These are phyloP conservation scores for Ligdia adustata DNA, from an alignment of 2,888 invertebrate species.

Conservation along the genomic window DNA sequence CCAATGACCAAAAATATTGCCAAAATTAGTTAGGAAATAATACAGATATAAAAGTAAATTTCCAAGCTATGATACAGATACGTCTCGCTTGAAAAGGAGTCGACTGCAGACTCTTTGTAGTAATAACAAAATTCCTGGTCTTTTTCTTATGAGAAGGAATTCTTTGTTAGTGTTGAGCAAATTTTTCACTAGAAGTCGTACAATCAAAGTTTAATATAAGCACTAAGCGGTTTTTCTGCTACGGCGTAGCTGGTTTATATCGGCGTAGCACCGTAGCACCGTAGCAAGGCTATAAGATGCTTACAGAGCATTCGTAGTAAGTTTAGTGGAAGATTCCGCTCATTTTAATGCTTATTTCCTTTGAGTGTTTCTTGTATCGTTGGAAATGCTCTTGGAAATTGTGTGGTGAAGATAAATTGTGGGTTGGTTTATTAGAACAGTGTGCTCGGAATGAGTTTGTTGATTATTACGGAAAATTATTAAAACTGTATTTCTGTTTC, in stretches of 20 bases:
- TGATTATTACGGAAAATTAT: no score
- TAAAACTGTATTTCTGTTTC: no score
- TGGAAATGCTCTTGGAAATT: constrained; percentile 21
- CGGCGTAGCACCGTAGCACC: constrained; percentile 28
- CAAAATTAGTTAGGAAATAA: no score
- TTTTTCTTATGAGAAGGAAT: background rate
- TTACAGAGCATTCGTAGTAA: constrained; percentile 32
- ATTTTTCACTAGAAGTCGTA: constrained; percentile 46
- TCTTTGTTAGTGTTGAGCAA: constrained; percentile 41
- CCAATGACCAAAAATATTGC: no score
- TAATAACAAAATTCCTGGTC: background rate
- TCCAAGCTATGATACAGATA: no score
- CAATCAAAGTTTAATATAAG: constrained; percentile 51
- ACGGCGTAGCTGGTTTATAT: constrained; percentile 29
- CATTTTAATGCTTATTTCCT: constrained; percentile 42
- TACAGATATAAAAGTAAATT: no score
- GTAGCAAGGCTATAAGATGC: constrained; percentile 29
- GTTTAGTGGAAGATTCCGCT: constrained; percentile 32
- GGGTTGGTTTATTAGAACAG: constrained; percentile 11
- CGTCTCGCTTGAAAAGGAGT: no score
- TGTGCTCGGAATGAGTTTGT: constrained; percentile 5
- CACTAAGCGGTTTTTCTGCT: constrained; percentile 34
- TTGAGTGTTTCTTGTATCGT: constrained; percentile 31
- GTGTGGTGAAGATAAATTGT: constrained; percentile 18
- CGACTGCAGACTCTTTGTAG: no score